Evolutionary conservation across 92 coral and sea anemone species (phyloP).

Genomic region (Zoanthus sansibaricus): DNA sequence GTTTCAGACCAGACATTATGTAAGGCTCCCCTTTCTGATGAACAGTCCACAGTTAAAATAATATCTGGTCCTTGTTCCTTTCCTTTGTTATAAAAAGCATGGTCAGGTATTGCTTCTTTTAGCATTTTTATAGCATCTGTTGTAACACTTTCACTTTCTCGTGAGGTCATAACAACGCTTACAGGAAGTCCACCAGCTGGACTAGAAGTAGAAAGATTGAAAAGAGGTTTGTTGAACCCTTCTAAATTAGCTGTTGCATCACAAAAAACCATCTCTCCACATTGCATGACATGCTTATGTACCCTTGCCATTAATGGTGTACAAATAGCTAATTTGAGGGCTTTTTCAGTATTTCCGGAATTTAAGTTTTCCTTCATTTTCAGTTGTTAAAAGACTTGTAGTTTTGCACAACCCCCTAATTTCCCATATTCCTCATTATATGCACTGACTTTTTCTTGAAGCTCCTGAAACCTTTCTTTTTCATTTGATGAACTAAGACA

Average conservation of each 20-base stretch:
- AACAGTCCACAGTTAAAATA: conserved; percentile 17
- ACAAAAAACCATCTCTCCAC: conserved; percentile 37
- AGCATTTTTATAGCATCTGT: conserved; percentile 19
- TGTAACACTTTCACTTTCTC: conserved; percentile 22
- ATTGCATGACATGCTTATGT: conserved; percentile 2
- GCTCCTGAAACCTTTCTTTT: neutral
- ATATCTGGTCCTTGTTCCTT: conserved; percentile 13
- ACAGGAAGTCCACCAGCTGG: conserved; percentile 25
- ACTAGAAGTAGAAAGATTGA: conserved; percentile 3
- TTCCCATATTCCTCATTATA: too few relatives aligned
- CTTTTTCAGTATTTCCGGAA: too few relatives aligned
- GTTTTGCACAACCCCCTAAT: too few relatives aligned
- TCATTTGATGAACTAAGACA: neutral
- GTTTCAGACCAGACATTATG: conserved; percentile 13
- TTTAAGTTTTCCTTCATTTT: too few relatives aligned
- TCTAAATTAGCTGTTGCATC: conserved; percentile 39
- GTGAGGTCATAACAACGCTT: conserved; percentile 41
- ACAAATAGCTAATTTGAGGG: neutral
- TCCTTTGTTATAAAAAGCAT: conserved; percentile 11
- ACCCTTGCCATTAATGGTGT: conserved; percentile 29
- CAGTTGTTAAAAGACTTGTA: too few relatives aligned
- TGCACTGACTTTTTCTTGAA: too few relatives aligned
- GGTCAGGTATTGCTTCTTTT: neutral
- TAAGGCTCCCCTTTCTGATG: conserved; percentile 15
- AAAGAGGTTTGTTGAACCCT: conserved; percentile 31